phyloP scores from a whole-genome alignment of 2,888 invertebrate genomes.

The Tineola bisselliella region DNA sequence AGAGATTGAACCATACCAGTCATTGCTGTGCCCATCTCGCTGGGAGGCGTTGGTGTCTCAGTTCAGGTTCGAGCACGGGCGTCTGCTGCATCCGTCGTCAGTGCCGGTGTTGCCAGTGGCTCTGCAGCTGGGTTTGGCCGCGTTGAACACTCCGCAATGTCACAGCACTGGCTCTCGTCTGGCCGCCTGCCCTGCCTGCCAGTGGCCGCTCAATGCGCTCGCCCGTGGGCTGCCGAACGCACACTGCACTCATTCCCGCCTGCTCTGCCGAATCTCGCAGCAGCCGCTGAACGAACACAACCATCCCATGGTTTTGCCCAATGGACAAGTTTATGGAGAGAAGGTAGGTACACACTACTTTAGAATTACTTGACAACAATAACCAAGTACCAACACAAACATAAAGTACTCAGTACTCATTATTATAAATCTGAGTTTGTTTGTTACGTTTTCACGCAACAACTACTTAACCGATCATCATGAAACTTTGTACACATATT shows the following conservation, averaged over 20 bases:
- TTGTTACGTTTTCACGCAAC: no score
- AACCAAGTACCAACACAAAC: no score
- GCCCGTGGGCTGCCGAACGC: constrained; percentile 91
- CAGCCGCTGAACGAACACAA: constrained; percentile 96
- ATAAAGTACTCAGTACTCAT: no score
- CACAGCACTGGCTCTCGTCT: constrained; percentile 73
- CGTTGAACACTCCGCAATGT: constrained; percentile 85
- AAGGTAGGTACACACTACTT: constrained; percentile 63
- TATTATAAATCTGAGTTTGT: no score
- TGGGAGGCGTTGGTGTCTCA: constrained; percentile 89
- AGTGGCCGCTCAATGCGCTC: constrained; percentile 85
- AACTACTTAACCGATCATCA: no score
- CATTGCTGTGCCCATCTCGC: constrained; percentile 71
- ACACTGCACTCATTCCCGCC: constrained; percentile 94
- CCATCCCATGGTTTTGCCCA: constrained; percentile 98
- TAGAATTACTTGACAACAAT: not conserved
- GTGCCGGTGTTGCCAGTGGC: constrained; percentile 93
- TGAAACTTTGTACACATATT: no score
- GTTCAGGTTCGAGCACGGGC: constrained; percentile 94
- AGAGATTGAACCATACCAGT: constrained; percentile 77
- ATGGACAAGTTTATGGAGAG: constrained; percentile 96
- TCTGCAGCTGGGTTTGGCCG: constrained; percentile 91
- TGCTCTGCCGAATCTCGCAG: constrained; percentile 92
- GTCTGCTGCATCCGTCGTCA: constrained; percentile 91
- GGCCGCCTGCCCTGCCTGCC: constrained; percentile 92